Base-by-base conservation (phyloP, 2,888 invertebrate genomes). In the Cosmorhoe ocellata region DNA sequence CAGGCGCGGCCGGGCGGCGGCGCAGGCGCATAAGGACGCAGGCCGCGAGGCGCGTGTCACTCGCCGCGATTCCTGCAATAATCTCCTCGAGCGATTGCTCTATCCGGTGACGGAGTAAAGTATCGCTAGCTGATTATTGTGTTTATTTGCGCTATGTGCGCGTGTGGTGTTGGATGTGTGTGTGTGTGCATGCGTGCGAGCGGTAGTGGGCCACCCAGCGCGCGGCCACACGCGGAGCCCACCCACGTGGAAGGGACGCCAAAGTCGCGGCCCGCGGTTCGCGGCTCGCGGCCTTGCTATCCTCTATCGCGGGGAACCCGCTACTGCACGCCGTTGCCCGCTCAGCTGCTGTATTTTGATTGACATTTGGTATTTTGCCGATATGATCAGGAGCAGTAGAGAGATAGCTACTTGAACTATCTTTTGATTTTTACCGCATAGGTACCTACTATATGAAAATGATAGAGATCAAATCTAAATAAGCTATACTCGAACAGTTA, bases 121-220 rank as follows among this genome's bases (percentile, higher is more conserved):
- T 89, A 88, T 87, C 86, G 86, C 84, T 84, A 81, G 87, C 83
- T 88, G 87, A 87, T 88, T 83, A 86, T 89, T 87, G 87, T 89
- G 86, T 87, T 86, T 88, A 86, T 87, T 85, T 87, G 86, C 85
- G 84, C 78, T 79, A 69, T 66, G 70, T 68, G 70, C 66, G 78
- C 71, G 69, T 82, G 86, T 85, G 83, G 79, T 71, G 66, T 81
- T 80, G 82, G 66, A 75, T 73, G 73, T 60, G 73, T 71, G 73
- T 71, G 73, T 76, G 81, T 81, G 85, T 77, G 84, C 69, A 74
- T 76, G 81, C 77, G 76, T 76, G 81, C 76, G 80, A 70, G 80
- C 79, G 74, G 78, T 72, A 78, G 83, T 76, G 80, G 85, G 65
- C 87, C 89, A 89, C 88, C 89, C 89, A 88, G 84, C 78, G 85